These are phyloP conservation scores for Typhlichthys subterraneus DNA, from an alignment of 2,797 vertebrate species.

Conservation along the genomic window DNA sequence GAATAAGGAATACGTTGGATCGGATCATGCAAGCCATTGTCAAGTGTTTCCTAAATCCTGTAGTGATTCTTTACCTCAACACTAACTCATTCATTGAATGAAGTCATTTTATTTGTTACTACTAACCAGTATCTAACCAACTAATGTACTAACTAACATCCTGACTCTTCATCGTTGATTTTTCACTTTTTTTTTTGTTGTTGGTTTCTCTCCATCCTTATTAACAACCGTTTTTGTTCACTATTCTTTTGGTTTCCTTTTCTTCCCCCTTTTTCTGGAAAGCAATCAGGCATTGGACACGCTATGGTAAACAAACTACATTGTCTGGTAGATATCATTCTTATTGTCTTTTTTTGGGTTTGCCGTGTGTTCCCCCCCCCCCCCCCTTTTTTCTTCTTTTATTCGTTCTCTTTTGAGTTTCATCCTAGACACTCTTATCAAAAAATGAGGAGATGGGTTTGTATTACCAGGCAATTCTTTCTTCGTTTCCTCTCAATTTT, in stretches of 20 bases:
- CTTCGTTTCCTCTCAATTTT: constrained; percentile 79
- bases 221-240: constrained; percentile 90
- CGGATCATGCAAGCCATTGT: background rate
- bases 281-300: constrained; percentile 99
- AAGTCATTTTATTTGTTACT: constrained; percentile 88
- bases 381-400: constrained; percentile 67
- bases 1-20: too few species aligned
- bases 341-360: constrained; percentile 93
- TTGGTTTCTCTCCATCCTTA: constrained; percentile 95
- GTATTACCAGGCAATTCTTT: constrained; percentile 80
- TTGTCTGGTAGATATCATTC: constrained; percentile 99
- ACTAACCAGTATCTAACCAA: constrained; percentile 89
- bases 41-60: constrained; percentile 47
- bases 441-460: constrained; percentile 90
- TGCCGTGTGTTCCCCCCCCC: constrained; percentile 78
- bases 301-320: constrained; percentile 99
- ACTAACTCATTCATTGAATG: constrained; percentile 94
- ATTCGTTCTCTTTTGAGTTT: constrained; percentile 83
- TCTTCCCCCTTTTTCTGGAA: constrained; percentile 87
- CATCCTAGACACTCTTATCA: constrained; percentile 82
- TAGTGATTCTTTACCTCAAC: constrained; percentile 73
- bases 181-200: constrained; percentile 81
- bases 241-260: constrained; percentile 99
- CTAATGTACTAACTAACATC: constrained; percentile 99
- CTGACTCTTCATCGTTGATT: constrained; percentile 95